Percentiles rank a stretch among this genome's conserved stretches.
Evolutionary conservation across 2,113 vertebrate genomes (phyloP).

Genomic region (Gallinago media): DNA sequence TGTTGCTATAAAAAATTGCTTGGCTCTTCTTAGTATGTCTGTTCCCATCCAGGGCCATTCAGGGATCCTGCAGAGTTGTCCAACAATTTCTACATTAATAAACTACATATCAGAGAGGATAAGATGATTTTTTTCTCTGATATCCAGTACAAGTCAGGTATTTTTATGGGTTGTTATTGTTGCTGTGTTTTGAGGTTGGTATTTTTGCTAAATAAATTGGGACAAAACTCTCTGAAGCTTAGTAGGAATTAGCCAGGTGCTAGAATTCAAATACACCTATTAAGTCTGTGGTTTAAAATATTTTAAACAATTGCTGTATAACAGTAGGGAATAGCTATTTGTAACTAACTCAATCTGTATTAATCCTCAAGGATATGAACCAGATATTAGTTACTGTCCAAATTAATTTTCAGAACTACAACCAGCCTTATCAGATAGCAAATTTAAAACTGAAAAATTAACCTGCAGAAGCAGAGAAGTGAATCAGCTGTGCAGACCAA

Average conservation of each 20-base stretch:
- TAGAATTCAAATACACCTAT: neutral
- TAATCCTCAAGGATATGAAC: slow-evolving; percentile 27
- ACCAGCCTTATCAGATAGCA: neutral
- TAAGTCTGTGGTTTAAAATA: neutral
- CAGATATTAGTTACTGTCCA: neutral
- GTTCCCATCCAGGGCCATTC: neutral
- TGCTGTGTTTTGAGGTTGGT: neutral
- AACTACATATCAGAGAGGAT: neutral
- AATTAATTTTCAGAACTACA: slow-evolving; percentile 1
- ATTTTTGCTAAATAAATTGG: neutral
- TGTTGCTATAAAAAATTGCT: neutral
- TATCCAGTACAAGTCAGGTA: neutral
- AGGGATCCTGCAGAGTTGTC: neutral
- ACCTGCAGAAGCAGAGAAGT: neutral
- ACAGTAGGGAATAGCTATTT: slow-evolving; percentile 1
- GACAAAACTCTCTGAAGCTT: neutral
- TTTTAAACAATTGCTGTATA: neutral
- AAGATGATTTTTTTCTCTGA: neutral
- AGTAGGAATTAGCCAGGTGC: neutral
- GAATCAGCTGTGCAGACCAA: neutral
- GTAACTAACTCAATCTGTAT: neutral
- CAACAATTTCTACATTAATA: neutral
- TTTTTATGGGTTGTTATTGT: neutral
- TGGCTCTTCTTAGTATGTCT: neutral
- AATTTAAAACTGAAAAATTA: neutral